Evolutionary conservation across 2,113 vertebrate genomes (phyloP).

Genomic region (Alethe diademata): DNA sequence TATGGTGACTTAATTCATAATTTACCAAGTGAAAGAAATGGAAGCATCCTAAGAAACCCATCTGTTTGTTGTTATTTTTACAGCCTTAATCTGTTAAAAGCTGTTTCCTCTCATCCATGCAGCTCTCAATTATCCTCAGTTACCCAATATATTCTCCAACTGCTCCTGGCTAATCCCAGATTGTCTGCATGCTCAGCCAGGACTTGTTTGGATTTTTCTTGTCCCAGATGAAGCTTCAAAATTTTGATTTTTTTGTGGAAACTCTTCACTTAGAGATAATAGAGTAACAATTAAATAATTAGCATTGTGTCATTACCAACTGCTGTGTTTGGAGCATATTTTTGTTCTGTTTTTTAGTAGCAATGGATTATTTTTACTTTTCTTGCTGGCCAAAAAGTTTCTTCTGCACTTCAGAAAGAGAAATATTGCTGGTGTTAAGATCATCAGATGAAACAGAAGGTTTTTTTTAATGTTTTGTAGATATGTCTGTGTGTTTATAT

Average conservation of each 20-base stretch:
- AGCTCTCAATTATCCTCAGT: slow-evolving; percentile 72
- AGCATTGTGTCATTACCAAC: neutral
- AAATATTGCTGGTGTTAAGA: neutral
- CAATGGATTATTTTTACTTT: neutral
- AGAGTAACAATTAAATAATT: neutral
- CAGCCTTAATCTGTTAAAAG: slow-evolving; percentile 60
- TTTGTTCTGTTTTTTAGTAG: slow-evolving; percentile 25
- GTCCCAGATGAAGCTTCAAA: slow-evolving; percentile 1
- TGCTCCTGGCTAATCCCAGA: slow-evolving; percentile 64
- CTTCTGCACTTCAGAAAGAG: neutral
- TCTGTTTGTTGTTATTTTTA: slow-evolving; percentile 40
- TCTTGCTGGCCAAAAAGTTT: slow-evolving; percentile 15
- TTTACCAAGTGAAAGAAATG: neutral
- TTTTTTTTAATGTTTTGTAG: neutral
- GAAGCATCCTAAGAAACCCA: neutral
- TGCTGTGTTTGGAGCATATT: neutral
- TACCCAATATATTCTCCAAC: slow-evolving; percentile 59
- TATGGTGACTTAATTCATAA: slow-evolving; percentile 6
- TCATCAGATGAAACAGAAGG: neutral
- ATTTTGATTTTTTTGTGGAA: neutral
- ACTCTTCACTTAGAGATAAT: slow-evolving; percentile 29
- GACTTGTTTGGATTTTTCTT: neutral
- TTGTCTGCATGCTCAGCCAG: slow-evolving; percentile 45
- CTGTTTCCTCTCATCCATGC: slow-evolving; percentile 49
- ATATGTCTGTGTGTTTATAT: fast-evolving